phyloP scores from a whole-genome alignment of 2,797 vertebrate species.

The Siniperca scherzeri region DNA sequence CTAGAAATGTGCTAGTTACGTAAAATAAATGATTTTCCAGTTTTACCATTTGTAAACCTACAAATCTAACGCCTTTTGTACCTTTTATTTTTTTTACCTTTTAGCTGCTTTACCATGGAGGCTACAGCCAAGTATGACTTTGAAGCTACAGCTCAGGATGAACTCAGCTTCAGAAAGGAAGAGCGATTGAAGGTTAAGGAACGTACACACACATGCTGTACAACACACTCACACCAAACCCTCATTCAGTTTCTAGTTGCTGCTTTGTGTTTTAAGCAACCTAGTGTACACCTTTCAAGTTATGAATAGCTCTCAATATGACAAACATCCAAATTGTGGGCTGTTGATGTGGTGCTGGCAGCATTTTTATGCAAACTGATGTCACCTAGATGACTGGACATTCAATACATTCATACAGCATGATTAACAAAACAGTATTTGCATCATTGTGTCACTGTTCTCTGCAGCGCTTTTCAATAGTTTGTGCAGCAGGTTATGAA shows the following conservation, averaged over 20 bases:
- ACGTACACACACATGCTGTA: not conserved
- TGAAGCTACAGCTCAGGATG: slow-evolving; percentile 86
- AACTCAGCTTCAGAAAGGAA: slow-evolving; percentile 90
- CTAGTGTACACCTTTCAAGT: no score
- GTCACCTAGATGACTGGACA: no score
- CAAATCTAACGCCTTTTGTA: not conserved
- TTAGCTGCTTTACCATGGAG: slow-evolving; percentile 85
- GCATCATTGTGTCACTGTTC: not conserved
- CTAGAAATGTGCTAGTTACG: no score
- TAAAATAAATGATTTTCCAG: not conserved
- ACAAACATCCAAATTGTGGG: not conserved
- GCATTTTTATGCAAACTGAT: slow-evolving; percentile 7
- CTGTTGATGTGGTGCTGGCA: rapidly evolving
- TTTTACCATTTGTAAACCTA: not conserved
- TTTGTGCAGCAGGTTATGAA: not conserved
- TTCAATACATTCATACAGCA: not conserved
- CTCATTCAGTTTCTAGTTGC: not conserved
- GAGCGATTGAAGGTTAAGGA: slow-evolving; percentile 87
- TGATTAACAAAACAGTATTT: not conserved
- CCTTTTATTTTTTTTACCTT: not conserved
- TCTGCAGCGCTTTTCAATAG: not conserved
- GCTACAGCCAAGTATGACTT: slow-evolving; percentile 90
- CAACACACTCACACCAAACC: not conserved
- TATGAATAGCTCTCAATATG: not conserved
- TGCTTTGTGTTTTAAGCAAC: not conserved